These are phyloP conservation scores for Epinephelus awoara DNA, from an alignment of 2,797 vertebrate species.

Conservation along the genomic window DNA sequence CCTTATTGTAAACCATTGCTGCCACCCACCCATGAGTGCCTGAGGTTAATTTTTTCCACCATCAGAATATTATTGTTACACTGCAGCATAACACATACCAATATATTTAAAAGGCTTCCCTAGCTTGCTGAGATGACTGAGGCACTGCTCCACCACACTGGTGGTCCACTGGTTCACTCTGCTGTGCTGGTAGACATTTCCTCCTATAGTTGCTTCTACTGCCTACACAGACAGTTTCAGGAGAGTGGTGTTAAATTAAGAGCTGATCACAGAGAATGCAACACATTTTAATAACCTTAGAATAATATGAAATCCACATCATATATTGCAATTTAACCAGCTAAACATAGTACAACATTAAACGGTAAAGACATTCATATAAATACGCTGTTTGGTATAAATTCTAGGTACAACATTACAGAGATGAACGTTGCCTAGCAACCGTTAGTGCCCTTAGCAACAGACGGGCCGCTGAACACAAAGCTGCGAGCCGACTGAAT, in stretches of 20 bases:
- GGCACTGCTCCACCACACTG: conserved; percentile 91
- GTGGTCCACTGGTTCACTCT: conserved; percentile 95
- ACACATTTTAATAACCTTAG: not conserved
- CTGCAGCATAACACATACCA: conserved; percentile 77
- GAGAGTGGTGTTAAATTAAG: not conserved
- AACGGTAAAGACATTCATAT: fast-evolving
- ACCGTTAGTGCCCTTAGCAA: conserved; percentile 70
- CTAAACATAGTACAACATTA: no score
- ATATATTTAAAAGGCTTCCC: conserved; percentile 97
- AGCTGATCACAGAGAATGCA: not conserved
- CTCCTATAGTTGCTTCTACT: conserved; percentile 91
- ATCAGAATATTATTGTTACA: not conserved
- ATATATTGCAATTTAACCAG: not conserved
- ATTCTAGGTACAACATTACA: no score
- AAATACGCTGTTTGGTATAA: not conserved
- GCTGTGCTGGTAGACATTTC: conserved; percentile 93
- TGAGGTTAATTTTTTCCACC: no score
- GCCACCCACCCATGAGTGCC: no score
- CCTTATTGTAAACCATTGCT: no score
- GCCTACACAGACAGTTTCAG: conserved; percentile 80
- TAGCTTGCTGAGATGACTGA: conserved; percentile 94
- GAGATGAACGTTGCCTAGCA: conserved; percentile 40
- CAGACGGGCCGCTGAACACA: conserved; percentile 16
- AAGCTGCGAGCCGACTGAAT: not conserved
- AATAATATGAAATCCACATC: no score